A percentile compares a stretch with the other conserved stretches of the same genome.
phyloP scores from a whole-genome alignment of 64 coral and sea anemone genomes.

The Cladopsammia gracilis region DNA sequence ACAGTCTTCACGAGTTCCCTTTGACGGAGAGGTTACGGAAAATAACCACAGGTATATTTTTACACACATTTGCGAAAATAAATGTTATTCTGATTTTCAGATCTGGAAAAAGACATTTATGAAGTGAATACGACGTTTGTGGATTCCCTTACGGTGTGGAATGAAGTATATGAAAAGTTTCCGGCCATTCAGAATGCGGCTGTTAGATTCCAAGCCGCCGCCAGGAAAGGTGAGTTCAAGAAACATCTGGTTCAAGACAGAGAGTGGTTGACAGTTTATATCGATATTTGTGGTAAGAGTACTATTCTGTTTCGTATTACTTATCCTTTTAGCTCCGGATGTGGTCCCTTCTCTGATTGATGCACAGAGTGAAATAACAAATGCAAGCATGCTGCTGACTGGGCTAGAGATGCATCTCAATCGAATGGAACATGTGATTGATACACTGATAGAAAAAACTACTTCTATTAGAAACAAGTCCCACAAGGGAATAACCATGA shows the following conservation, averaged over 20 bases:
- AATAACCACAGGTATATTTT: neutral
- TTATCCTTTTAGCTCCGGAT: neutral
- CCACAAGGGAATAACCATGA: neutral
- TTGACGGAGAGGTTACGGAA: neutral
- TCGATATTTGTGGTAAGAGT: no score
- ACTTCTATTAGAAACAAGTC: neutral
- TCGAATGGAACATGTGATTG: neutral
- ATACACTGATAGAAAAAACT: neutral
- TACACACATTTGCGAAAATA: neutral
- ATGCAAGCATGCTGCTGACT: neutral
- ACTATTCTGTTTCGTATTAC: neutral
- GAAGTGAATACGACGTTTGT: slow-evolving; percentile 3
- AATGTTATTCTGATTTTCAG: neutral
- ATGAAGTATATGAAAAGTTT: neutral
- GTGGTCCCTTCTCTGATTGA: neutral
- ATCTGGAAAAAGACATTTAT: neutral
- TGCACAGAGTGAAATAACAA: neutral
- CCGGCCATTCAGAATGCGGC: neutral
- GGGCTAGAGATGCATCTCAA: neutral
- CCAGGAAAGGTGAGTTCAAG: neutral
- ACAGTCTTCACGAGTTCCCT: no score
- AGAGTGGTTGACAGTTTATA: no score
- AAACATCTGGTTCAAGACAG: no score
- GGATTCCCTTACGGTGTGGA: neutral
- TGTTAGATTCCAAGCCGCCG: neutral